phyloP scores from a whole-genome alignment of 1,140 invertebrate species.

The Gerris buenoi region DNA sequence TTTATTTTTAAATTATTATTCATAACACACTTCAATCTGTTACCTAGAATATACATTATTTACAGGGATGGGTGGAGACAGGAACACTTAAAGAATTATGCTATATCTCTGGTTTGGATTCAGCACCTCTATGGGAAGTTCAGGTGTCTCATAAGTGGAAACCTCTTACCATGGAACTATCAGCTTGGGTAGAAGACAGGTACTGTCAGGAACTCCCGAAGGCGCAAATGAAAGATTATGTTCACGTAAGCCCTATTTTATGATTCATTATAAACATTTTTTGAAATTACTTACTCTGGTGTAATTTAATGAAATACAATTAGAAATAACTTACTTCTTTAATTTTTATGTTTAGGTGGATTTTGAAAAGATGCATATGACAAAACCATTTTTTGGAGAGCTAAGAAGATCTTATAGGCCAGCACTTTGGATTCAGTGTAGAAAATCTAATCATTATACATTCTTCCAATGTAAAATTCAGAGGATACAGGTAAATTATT shows the following conservation, averaged over 20 bases:
- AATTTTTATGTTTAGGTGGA: conserved; percentile 44
- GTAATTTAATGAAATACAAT: no score
- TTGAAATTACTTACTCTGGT: no score
- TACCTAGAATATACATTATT: no score
- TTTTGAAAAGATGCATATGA: conserved; percentile 72
- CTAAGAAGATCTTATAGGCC: conserved; percentile 54
- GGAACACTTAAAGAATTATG: conserved; percentile 37
- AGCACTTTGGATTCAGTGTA: conserved; percentile 56
- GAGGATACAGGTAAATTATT: conserved; percentile 37
- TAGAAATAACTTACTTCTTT: conserved; percentile 4
- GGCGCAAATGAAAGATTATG: conserved; percentile 59
- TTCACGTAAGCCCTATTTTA: conserved; percentile 28
- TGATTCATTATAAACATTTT: conserved; percentile 6
- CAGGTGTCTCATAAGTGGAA: conserved; percentile 65
- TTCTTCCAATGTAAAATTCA: conserved; percentile 55
- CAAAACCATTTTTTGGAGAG: conserved; percentile 69
- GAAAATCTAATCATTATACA: conserved; percentile 49
- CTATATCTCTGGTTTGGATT: conserved; percentile 46
- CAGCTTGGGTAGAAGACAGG: conserved; percentile 66
- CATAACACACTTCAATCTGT: no score
- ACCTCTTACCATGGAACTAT: conserved; percentile 53
- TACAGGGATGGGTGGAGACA: conserved; percentile 15
- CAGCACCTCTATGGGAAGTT: conserved; percentile 63
- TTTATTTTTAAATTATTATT: no score
- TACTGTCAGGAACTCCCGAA: conserved; percentile 48